Percentiles rank a stretch among this genome's conserved stretches.
Evolutionary conservation across 2,888 invertebrate genomes (phyloP).

Genomic region (Nesidiocoris tenuis): DNA sequence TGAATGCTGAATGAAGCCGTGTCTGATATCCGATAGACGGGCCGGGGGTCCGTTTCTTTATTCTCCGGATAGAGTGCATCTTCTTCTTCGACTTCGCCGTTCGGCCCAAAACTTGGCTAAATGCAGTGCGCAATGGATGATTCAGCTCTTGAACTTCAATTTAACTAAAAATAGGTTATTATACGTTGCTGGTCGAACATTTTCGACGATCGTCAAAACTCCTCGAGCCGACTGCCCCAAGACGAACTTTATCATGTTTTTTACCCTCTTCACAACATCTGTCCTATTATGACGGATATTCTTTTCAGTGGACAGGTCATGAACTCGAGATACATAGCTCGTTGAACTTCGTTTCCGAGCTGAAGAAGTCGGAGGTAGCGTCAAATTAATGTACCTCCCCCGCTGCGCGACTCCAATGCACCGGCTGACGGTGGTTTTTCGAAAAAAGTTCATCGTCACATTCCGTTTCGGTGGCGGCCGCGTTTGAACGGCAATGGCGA

Average conservation of each 20-base stretch:
- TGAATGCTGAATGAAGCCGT: conserved; percentile 21
- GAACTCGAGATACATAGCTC: background rate
- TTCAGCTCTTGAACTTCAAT: no score
- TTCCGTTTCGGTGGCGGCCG: conserved; percentile 23
- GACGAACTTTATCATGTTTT: no score
- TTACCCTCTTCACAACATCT: background rate
- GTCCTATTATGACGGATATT: background rate
- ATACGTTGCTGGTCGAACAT: no score
- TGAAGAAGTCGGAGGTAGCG: conserved; percentile 4
- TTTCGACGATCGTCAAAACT: no score
- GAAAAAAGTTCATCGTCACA: conserved; percentile 28
- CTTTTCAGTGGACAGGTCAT: background rate
- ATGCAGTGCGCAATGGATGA: no score
- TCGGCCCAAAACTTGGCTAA: no score
- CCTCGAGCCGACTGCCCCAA: no score
- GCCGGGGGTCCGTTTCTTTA: background rate
- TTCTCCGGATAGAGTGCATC: no score
- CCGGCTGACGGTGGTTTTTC: conserved; percentile 32
- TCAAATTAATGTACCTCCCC: conserved; percentile 33
- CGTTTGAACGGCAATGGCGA: background rate
- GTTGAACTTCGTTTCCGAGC: background rate
- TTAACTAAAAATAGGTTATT: no score
- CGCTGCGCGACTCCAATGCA: conserved; percentile 27
- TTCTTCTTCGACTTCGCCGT: no score
- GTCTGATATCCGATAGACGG: conserved; percentile 8